Conservation (phyloP, 1,140 invertebrate species). For the Musca vetustissima region DNA sequence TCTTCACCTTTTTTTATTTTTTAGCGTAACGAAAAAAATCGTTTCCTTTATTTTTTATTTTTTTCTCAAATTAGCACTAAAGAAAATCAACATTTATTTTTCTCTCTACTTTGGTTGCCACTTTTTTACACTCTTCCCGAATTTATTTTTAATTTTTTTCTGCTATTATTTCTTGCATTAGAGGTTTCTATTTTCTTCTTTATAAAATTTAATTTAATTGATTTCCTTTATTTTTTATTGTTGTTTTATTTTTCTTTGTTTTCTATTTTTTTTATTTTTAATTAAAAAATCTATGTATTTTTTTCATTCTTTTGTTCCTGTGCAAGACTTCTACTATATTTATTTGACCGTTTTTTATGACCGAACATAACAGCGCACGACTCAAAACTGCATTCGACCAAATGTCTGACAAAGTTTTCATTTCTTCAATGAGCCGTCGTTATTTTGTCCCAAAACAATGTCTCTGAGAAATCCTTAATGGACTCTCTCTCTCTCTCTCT, state of each 20-base stretch:
- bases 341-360: constrained; percentile 23
- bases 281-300: too few species aligned
- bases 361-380: constrained; percentile 30
- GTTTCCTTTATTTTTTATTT: too few species aligned
- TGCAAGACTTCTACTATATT: constrained; percentile 3
- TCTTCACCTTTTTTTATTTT: too few species aligned
- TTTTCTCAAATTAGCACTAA: too few species aligned
- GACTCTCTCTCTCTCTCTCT: too few species aligned
- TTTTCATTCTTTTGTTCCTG: constrained; percentile 8
- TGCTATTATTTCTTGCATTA: neutral
- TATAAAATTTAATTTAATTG: neutral
- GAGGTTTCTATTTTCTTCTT: neutral
- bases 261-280: too few species aligned
- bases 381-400: constrained; percentile 30
- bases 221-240: neutral
- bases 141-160: neutral
- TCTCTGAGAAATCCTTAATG: too few species aligned
- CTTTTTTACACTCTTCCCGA: neutral
- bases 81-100: neutral
- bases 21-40: too few species aligned
- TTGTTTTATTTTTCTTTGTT: neutral
- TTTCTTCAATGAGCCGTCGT: neutral
- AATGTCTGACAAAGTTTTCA: neutral
- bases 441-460: too few species aligned
- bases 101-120: too few species aligned